A percentile compares a stretch with the other conserved stretches of the same genome.
Evolutionary conservation across 2,113 vertebrate species (phyloP).

Genomic region (Orientallactaga bullata): DNA sequence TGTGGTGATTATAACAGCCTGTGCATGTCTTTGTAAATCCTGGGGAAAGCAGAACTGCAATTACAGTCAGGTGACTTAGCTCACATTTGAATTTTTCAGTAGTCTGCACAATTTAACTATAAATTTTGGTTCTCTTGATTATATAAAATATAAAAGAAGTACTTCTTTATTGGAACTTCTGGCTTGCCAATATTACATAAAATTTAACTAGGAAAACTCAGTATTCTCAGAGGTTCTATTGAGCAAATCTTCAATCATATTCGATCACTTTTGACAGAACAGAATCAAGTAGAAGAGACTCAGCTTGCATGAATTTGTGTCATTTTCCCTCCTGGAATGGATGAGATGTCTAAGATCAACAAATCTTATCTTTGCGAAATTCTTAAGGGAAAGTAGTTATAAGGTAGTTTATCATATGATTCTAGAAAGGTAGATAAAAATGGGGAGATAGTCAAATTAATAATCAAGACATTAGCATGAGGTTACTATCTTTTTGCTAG

Average conservation of each 20-base stretch:
- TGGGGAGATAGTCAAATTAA: background rate
- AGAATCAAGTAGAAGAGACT: background rate
- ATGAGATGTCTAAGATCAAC: background rate
- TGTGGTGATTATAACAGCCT: background rate
- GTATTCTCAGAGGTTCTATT: background rate
- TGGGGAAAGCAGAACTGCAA: background rate
- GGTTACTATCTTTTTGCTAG: background rate
- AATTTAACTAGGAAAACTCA: background rate
- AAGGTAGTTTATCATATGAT: background rate
- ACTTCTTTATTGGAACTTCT: background rate
- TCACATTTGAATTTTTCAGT: slow-evolving; percentile 10
- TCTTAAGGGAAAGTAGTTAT: background rate
- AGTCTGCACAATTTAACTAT: background rate
- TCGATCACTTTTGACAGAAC: background rate
- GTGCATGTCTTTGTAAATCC: background rate
- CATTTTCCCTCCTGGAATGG: background rate
- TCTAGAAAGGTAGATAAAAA: background rate
- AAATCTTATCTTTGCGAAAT: background rate
- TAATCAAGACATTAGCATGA: background rate
- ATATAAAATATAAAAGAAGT: background rate
- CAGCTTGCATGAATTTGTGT: background rate
- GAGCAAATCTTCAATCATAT: background rate
- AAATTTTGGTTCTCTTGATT: background rate
- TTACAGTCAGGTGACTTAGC: background rate
- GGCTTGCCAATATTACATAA: background rate